Evolutionary conservation across 2,113 vertebrate genomes (phyloP), one percentile per base, ranked within the genome.

Genomic region (Loxodonta africana): DNA sequence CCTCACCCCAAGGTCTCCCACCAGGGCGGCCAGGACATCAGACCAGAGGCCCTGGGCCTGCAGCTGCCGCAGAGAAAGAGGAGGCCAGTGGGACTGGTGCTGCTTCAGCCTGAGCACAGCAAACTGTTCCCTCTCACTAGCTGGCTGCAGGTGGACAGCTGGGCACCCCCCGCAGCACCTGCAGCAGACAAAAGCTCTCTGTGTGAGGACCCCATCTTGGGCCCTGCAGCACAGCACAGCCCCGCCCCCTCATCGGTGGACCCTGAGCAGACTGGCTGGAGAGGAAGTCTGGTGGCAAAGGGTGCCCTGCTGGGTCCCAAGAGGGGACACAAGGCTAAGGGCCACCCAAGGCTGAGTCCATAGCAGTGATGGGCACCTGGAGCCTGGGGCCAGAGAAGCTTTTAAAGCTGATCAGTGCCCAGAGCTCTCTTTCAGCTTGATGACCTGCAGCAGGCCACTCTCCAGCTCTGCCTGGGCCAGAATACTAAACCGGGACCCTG

Each of bases 111-210:
- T 48, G 4, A 25, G 41, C 33, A 83, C 23, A 69, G 69, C 73
- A 21, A 53, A 73, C 88, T 62, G 57, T 51, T 91, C 73, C 63
- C 67, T 62, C 4, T 1, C 26, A 20, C 0, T 1, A 92, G 93
- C 94, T 6, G 92, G 23, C 53, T 71, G 96, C 89, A 86, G 46
- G 93, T 92, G 11, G 92, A 18, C 53, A 65, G 95, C 89, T 90
- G 80, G 46, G 81, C 4, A 1, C 78, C 46, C 93, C 96, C 67
- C 91, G 95, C 93, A 92, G 71, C 92, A 93, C 65, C 91, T 77
- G 71, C 37, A 5, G 37, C 5, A 17, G 11, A 95, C 93, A 96
- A 96, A 94, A 81, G n/a, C 53, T 81, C 83, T 82, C 90, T 97
- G 91, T 94, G 89, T 94, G 48, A 84, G 4, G 69, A 21, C 53